Evolutionary conservation across 2,797 vertebrate genomes (phyloP).

Genomic region (Trachurus trachurus): DNA sequence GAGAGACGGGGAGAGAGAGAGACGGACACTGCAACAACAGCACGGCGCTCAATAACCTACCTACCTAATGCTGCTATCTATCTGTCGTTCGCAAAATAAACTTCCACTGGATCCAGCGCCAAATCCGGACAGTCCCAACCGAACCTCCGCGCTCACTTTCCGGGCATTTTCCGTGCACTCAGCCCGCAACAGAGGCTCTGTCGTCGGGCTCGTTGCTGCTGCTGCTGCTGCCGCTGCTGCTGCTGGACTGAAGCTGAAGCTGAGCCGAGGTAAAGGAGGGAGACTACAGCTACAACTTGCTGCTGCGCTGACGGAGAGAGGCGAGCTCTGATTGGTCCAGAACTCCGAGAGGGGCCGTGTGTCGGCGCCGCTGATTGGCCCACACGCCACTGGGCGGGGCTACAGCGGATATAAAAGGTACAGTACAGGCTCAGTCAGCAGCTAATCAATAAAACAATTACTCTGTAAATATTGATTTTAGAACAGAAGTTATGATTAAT

Average conservation of each 20-base stretch:
- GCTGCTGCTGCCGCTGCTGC: slow-evolving; percentile 26
- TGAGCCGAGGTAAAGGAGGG: not conserved
- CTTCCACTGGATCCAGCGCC: slow-evolving; percentile 33
- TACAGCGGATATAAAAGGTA: slow-evolving; percentile 69
- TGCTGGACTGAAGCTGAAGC: slow-evolving; percentile 20
- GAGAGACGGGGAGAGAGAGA: not conserved
- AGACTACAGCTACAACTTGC: slow-evolving; percentile 45
- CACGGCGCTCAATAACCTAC: slow-evolving; percentile 39
- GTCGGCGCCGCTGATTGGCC: slow-evolving; percentile 73
- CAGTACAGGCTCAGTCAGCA: slow-evolving; percentile 46
- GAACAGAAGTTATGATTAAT: too few relatives aligned
- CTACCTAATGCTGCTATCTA: slow-evolving; percentile 75
- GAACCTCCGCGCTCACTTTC: slow-evolving; percentile 57
- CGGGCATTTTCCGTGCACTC: slow-evolving; percentile 54
- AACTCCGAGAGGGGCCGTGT: slow-evolving; percentile 29
- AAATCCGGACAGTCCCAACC: slow-evolving; percentile 39
- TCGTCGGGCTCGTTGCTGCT: slow-evolving; percentile 7
- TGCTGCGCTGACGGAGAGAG: slow-evolving; percentile 46
- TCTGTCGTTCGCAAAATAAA: slow-evolving; percentile 27
- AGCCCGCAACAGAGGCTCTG: not conserved
- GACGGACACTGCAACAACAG: slow-evolving; percentile 34
- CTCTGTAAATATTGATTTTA: not conserved
- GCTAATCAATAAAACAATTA: not conserved
- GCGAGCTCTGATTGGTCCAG: slow-evolving; percentile 64
- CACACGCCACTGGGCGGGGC: slow-evolving; percentile 36